Evolutionary conservation across 2,797 vertebrate species (phyloP).

Genomic region (Myotis daubentonii): DNA sequence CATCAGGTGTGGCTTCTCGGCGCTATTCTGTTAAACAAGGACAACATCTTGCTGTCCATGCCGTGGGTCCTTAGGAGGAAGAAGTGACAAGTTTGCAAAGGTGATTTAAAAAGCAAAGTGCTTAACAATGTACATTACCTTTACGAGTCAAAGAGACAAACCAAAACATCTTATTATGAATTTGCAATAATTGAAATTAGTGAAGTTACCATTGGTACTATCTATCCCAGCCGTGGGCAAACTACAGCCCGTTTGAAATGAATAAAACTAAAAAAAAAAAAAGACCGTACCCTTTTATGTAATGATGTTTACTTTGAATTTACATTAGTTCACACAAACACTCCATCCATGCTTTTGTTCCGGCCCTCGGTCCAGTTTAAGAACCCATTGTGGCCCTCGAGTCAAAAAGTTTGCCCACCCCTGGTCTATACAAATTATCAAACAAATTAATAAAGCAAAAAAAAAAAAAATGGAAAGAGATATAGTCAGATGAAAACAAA

Average conservation of each 20-base stretch:
- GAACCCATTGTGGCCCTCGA: too few relatives aligned
- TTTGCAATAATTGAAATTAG: conserved; percentile 36
- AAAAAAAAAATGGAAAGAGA: conserved; percentile 52
- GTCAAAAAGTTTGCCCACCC: too few relatives aligned
- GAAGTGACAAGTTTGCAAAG: conserved; percentile 31
- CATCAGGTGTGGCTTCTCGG: background rate
- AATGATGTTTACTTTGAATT: too few relatives aligned
- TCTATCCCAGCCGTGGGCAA: background rate
- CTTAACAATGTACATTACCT: background rate
- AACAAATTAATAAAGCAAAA: conserved; percentile 47
- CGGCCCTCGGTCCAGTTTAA: too few relatives aligned
- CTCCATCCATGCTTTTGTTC: too few relatives aligned
- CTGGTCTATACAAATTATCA: conserved; percentile 22
- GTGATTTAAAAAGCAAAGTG: conserved; percentile 44
- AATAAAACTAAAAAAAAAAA: too few relatives aligned
- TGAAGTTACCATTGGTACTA: background rate
- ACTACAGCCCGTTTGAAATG: too few relatives aligned
- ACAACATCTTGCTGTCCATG: background rate
- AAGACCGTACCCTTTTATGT: too few relatives aligned
- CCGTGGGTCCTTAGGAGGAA: conserved; percentile 13
- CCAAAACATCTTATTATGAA: background rate
- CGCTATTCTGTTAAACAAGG: conserved; percentile 12
- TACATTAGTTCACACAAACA: too few relatives aligned
- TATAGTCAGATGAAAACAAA: conserved; percentile 48
- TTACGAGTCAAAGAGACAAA: conserved; percentile 47